Conservation (phyloP, 2,113 vertebrate genomes). For the Maccullochella peelii region DNA sequence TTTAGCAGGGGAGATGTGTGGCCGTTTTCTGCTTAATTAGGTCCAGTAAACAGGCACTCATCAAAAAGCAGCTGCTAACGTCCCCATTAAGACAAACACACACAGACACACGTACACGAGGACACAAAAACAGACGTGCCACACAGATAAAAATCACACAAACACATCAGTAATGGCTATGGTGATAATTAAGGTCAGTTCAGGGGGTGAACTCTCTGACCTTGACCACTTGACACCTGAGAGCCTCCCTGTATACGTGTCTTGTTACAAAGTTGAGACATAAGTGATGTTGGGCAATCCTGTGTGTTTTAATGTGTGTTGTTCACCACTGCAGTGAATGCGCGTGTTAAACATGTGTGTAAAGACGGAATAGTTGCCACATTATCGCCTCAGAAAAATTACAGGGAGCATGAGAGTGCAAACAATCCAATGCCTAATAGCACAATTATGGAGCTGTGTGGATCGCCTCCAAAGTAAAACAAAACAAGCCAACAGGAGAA, state of each 20-base stretch:
- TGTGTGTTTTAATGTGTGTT: neutral
- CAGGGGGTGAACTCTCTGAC: conserved; percentile 52
- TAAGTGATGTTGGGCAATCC: neutral
- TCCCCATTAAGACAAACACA: conserved; percentile 77
- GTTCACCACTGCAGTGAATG: conserved; percentile 5
- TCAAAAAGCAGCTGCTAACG: conserved; percentile 85
- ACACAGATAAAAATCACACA: conserved; percentile 59
- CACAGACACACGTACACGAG: conserved; percentile 2
- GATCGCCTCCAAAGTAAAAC: conserved; percentile 44
- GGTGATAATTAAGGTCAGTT: conserved; percentile 63
- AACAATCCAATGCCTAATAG: conserved; percentile 77
- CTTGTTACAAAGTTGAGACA: conserved; percentile 25
- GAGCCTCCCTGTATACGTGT: neutral
- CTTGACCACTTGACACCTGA: conserved; percentile 58
- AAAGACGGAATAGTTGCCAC: conserved; percentile 52
- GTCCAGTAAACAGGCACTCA: conserved; percentile 84
- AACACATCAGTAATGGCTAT: conserved; percentile 55
- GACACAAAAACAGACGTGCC: conserved; percentile 60
- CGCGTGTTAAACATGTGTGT: conserved; percentile 36
- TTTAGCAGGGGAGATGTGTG: conserved; percentile 78
- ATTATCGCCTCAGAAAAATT: conserved; percentile 74
- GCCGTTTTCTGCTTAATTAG: conserved; percentile 85
- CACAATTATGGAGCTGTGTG: conserved; percentile 67
- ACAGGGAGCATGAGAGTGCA: conserved; percentile 56
- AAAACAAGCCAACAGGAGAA: conserved; percentile 65